Evolutionary conservation across 2,888 invertebrate species (phyloP), one percentile per base, ranked within the genome.

Genomic region (Melanargia galathea): DNA sequence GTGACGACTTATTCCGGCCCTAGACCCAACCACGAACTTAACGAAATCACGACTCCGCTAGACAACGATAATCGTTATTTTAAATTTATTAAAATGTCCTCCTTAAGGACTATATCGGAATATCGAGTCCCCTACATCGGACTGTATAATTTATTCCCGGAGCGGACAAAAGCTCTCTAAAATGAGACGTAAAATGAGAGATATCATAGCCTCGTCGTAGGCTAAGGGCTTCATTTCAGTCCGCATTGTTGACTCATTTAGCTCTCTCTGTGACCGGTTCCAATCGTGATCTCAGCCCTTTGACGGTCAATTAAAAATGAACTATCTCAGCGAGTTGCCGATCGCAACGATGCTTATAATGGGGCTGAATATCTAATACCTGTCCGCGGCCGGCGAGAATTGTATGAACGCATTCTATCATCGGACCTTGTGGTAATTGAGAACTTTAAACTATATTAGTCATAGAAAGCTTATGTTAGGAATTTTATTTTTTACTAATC

Each of bases 1-100:
- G 91, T 90, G 90, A 90, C 90, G 90, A 90, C 90, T 90, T 85
- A 90, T 84, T 90, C 90, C 84, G 84, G 84, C 83, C 84, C 80
- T 81, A 82, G 86, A 82, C 79, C 83, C 74, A 81, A 84, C 89
- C 89, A 86, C 88, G 90, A 84, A 86, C 87, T 84, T 89, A 90
- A 88, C 90, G 90, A 90, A 90, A 91, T 90, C 91, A 91, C 91
- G 91, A 91, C 90, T 88, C 84, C 75, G 84, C 84, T 78, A 83
- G 82, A 85, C 87, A 87, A 87, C 89, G 90, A 90, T 91, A 88
- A 91, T 90, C 89, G 87, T 90, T 90, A 89, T 90, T 90, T 91
- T 89, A 90, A 91, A 90, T 90, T 90, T 90, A 91, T 91, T 91
- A 91, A 90, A 90, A 90, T 90, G 90, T 88, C 88, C 88, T 87